These are phyloP conservation scores for Heteromyza rotundicornis DNA, from an alignment of 2,888 invertebrate genomes.

Conservation along the genomic window DNA sequence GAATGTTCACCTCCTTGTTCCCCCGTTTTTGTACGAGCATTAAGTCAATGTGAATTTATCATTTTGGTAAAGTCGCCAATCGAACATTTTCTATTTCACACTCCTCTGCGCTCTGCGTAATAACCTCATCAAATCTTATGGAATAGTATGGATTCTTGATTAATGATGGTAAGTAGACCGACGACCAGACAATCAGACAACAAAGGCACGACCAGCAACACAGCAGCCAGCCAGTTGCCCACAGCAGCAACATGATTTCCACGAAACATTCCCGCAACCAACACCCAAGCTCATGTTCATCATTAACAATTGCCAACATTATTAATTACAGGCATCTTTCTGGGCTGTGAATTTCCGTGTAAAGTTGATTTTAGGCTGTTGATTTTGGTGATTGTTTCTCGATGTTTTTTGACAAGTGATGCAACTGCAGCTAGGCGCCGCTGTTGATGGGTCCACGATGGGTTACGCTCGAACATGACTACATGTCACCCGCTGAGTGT, in stretches of 20 bases:
- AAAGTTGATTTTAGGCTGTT: neutral
- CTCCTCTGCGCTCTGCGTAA: too few relatives aligned
- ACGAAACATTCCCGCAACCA: neutral
- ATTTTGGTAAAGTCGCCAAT: too few relatives aligned
- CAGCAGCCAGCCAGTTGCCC: neutral
- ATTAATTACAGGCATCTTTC: slow-evolving; percentile 47
- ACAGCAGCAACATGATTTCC: neutral
- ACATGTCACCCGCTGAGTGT: slow-evolving; percentile 56
- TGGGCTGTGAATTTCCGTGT: neutral
- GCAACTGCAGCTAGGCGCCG: slow-evolving; percentile 52
- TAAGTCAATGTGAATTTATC: too few relatives aligned
- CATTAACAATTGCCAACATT: slow-evolving; percentile 30
- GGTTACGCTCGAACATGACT: too few relatives aligned
- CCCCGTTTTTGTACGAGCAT: too few relatives aligned
- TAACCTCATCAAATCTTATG: too few relatives aligned
- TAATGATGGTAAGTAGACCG: neutral
- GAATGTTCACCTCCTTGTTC: too few relatives aligned
- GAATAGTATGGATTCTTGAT: too few relatives aligned
- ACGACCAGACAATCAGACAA: slow-evolving; percentile 30
- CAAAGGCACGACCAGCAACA: slow-evolving; percentile 34
- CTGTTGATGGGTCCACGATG: slow-evolving; percentile 54
- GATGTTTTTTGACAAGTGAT: slow-evolving; percentile 45
- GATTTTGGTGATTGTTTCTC: neutral
- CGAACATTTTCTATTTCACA: too few relatives aligned
- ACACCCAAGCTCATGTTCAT: neutral